These are phyloP conservation scores for Scatophagus argus DNA, from an alignment of 2,113 vertebrate genomes.

Conservation along the genomic window DNA sequence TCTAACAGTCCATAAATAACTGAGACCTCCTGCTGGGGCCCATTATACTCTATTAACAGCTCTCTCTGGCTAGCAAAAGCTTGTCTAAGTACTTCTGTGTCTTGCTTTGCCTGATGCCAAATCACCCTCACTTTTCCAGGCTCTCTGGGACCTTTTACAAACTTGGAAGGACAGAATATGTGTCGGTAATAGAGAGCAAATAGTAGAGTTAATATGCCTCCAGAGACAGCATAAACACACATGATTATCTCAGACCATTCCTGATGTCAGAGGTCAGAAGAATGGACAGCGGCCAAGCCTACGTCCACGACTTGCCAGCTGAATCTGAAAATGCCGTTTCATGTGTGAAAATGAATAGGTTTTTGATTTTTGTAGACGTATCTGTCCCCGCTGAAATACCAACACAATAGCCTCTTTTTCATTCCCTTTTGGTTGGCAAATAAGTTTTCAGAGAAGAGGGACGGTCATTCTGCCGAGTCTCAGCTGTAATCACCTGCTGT, in stretches of 20 bases:
- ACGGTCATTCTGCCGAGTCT: not conserved
- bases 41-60: constrained; percentile 66
- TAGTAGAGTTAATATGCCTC: constrained; percentile 46
- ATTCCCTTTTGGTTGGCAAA: not conserved
- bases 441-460: not conserved
- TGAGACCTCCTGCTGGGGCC: constrained; percentile 49
- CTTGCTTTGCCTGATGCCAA: constrained; percentile 48
- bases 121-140: constrained; percentile 13
- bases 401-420: not conserved
- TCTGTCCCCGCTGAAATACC: not conserved
- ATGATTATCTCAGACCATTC: constrained; percentile 33
- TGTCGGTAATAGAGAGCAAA: constrained; percentile 48
- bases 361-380: not conserved
- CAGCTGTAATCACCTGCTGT: not conserved
- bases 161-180: constrained; percentile 49
- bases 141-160: constrained; percentile 56
- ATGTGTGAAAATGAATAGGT: not conserved
- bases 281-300: constrained; percentile 7
- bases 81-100: constrained; percentile 51
- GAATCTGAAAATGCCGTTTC: not conserved
- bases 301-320: not conserved
- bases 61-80: constrained; percentile 50
- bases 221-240: constrained; percentile 37
- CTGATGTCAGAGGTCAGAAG: constrained; percentile 17
- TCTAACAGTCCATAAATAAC: constrained; percentile 69